Evolutionary conservation across 2,797 vertebrate genomes (phyloP), one percentile per base, ranked within the genome.

Genomic region (Eulemur albifrons): DNA sequence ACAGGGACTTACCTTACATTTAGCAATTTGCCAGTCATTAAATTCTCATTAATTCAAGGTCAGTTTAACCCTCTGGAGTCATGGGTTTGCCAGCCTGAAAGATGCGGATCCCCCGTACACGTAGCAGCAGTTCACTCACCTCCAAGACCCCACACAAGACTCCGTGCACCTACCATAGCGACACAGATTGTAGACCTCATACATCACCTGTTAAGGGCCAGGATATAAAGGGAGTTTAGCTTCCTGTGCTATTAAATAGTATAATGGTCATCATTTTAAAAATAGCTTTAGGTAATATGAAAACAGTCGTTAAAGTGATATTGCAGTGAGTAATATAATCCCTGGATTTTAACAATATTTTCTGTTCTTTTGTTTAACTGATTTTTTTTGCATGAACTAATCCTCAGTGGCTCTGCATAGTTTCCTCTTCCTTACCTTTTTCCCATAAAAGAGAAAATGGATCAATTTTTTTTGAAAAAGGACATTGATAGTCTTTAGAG

Each of bases 401-500:
- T 70, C 40, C 69, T 59, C 13, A 59, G 5, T 54, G 45, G 70
- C 59, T 67, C 57, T 75, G 92, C 61, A 95, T 84, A 57, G 43
- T 96, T 97, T 97, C 96, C 95, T 97, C 91, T 93, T 96, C 87
- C 93, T 97, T 84, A 70, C 84, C 95, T 72, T 30, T 90, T 85
- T 79, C 54, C 65, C 17, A 1, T 75, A 94, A 96, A 96, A 97
- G 85, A 93, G 88, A 97, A 95, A 90, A 79, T 35, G 94, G 81
- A 94, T 96, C 85, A 65, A 30, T 97, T 96, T 96, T 98, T 97
- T 95, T 97, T 92, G 93, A 97, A 92, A 97, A 98, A 97, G 96
- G 94, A 97, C 96, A 98, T 97, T 96, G 69, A 65, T 83, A 91
- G 93, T 98, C 98, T 97, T 95, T 97, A 96, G 97, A 97, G 92